Conservation (phyloP, 2,113 vertebrate genomes). For the Calidris pygmaea region DNA sequence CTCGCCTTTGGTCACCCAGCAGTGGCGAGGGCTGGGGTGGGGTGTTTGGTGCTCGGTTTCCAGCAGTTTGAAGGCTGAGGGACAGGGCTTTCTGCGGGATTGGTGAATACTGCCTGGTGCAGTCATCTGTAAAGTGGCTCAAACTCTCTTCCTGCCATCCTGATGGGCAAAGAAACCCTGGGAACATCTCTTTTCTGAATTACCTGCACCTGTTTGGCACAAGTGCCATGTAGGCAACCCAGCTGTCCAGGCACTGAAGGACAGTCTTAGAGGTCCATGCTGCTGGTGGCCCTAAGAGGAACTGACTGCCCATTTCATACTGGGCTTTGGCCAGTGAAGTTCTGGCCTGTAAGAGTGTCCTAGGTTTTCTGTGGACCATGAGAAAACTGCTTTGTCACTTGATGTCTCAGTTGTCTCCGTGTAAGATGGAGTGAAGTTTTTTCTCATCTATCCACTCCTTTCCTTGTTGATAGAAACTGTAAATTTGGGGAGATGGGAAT, state of each 20-base stretch:
- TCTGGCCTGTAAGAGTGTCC: background rate
- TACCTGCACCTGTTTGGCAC: background rate
- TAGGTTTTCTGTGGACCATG: background rate
- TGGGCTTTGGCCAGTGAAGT: background rate
- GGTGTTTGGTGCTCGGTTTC: background rate
- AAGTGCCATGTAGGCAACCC: background rate
- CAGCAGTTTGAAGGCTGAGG: accelerated
- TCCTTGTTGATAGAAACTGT: background rate
- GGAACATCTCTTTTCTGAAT: background rate
- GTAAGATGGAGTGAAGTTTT: background rate
- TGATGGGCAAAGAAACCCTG: background rate
- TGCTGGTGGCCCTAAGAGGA: background rate
- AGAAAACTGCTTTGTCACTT: background rate
- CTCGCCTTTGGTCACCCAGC: background rate
- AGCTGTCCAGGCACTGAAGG: background rate
- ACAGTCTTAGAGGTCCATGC: background rate
- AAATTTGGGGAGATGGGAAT: background rate
- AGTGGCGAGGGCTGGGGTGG: background rate
- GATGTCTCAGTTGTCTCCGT: background rate
- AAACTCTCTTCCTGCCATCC: background rate
- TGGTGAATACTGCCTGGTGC: background rate
- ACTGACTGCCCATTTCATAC: background rate
- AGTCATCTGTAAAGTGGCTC: background rate
- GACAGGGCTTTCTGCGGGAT: background rate
- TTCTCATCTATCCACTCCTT: background rate